Conservation (phyloP, 2,888 invertebrate genomes). For the Lasioglossum lativentre region DNA sequence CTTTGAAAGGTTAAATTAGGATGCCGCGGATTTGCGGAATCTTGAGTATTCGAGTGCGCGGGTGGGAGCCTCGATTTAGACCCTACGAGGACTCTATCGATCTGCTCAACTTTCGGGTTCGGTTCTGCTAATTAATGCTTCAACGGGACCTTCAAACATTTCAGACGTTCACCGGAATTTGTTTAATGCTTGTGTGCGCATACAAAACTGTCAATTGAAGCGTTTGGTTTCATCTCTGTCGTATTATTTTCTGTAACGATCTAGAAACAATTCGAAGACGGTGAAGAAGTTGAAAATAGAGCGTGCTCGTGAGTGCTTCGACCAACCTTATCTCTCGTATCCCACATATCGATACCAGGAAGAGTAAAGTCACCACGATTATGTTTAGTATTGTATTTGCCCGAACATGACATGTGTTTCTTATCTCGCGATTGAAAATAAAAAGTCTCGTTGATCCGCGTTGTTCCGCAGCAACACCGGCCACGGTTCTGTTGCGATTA, state of each 20-base stretch:
- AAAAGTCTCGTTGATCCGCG: constrained; percentile 5
- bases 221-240: no score
- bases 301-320: not conserved
- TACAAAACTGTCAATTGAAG: no score
- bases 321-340: not conserved
- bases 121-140: not conserved
- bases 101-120: not conserved
- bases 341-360: constrained; percentile 4
- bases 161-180: no score
- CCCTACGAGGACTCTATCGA: not conserved
- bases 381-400: constrained; percentile 28
- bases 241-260: not conserved
- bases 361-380: not conserved
- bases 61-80: not conserved
- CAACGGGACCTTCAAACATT: not conserved
- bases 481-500: not conserved
- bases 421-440: constrained; percentile 22
- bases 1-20: constrained; percentile 6
- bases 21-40: constrained; percentile 1
- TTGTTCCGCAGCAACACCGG: constrained; percentile 7
- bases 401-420: constrained; percentile 17
- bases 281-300: not conserved
- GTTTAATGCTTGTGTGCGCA: no score
- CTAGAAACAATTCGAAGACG: not conserved
- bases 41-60: not conserved